Evolutionary conservation across 2,113 vertebrate species (phyloP), one percentile per base, ranked within the genome.

Genomic region (Colossoma macropomum): DNA sequence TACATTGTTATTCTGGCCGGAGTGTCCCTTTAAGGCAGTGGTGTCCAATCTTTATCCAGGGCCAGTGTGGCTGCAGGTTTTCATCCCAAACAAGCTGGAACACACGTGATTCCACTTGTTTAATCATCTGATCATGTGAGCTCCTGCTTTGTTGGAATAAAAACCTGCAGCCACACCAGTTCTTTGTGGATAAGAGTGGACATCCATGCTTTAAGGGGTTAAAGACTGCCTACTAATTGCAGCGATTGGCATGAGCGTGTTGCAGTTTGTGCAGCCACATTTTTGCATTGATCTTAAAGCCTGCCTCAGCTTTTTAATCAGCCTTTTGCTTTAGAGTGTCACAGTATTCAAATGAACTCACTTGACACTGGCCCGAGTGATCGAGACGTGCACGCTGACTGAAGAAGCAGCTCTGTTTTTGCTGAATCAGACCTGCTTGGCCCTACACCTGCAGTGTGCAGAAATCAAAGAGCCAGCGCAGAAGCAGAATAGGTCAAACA

Each of bases 231-330:
- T 28, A n/a, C 15, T 32, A 45, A 71, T 25, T 7, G 1, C 21
- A n/a, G 12, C 21, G 1, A 41, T 7, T 38, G 21, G 27, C 15
- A 19, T 3, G n/a, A 71, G 16, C 52, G 34, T 78, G 63, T 69
- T 56, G 63, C 32, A 50, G 74, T 59, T 17, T 19, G 3, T 19
- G 52, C 62, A 74, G 68, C 68, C 28, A 27, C 21, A 75, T 68
- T 65, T 73, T 77, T 32, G 21, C 65, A 66, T 75, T 48, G 75
- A 84, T 48, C 5, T 72, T 54, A 59, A 27, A 38, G 71, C 45
- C 77, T 38, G 38, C 59, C 81, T 86, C 27, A 21, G 77, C 81
- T 76, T 62, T 74, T 75, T 62, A 66, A 81, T 86, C 27, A 21
- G 77, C 74, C 76, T 70, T 59, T 0, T 34, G 68, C 59, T 76